A percentile compares a stretch with the other conserved stretches of the same genome.
These are phyloP conservation scores for Polydrusus cervinus DNA, from an alignment of 2,888 invertebrate genomes.

Conservation along the genomic window DNA sequence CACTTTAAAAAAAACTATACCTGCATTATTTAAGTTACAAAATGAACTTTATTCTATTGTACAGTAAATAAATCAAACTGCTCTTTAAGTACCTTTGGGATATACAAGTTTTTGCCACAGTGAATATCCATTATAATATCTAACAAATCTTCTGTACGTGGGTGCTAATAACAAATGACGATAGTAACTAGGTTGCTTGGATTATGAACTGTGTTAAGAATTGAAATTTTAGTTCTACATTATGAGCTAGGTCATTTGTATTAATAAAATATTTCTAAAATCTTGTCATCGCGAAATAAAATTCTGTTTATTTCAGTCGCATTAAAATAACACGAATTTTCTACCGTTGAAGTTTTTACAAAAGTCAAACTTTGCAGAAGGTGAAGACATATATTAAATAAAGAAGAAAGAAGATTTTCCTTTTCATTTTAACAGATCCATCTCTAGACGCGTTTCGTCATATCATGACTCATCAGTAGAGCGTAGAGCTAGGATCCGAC, in stretches of 20 bases:
- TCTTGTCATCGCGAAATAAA: background rate
- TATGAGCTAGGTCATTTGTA: constrained; percentile 16
- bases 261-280: background rate
- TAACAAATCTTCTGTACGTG: constrained; percentile 56
- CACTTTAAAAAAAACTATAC: constrained; percentile 44
- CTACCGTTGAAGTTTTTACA: no score
- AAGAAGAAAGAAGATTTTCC: no score
- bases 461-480: no score
- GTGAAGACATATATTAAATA: no score
- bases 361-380: no score
- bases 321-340: no score
- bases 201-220: constrained; percentile 52
- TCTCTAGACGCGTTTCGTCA: no score
- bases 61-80: constrained; percentile 53
- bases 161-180: constrained; percentile 58
- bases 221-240: constrained; percentile 37
- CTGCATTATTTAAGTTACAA: constrained; percentile 54
- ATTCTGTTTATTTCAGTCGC: background rate
- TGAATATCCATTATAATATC: constrained; percentile 56
- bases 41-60: constrained; percentile 51
- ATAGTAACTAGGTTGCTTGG: constrained; percentile 55
- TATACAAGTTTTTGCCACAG: constrained; percentile 53
- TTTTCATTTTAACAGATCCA: no score
- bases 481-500: no score
- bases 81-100: constrained; percentile 56